phyloP scores from a whole-genome alignment of 2,888 invertebrate genomes.

The Drosophila paramelanica region DNA sequence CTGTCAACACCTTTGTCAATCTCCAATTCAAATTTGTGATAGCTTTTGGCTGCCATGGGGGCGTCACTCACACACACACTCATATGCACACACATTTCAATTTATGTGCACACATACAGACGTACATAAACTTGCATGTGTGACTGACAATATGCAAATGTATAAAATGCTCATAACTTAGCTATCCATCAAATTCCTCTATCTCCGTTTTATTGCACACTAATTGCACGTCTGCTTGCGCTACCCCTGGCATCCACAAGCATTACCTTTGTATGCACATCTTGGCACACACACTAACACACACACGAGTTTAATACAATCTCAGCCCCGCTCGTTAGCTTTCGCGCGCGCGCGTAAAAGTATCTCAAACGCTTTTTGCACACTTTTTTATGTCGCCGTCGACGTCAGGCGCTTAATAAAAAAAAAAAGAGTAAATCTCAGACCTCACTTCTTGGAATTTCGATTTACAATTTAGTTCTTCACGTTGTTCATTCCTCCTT shows the following conservation, averaged over 20 bases:
- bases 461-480: slow-evolving; percentile 79
- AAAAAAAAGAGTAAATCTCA: slow-evolving; percentile 53
- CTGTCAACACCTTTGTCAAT: slow-evolving; percentile 59
- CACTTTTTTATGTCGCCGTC: slow-evolving; percentile 51
- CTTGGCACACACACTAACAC: slow-evolving; percentile 21
- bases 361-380: slow-evolving; percentile 74
- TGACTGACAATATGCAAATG: slow-evolving; percentile 45
- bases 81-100: too few relatives aligned
- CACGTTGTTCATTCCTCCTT: slow-evolving; percentile 54
- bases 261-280: slow-evolving; percentile 49
- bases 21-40: slow-evolving; percentile 50
- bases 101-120: slow-evolving; percentile 1
- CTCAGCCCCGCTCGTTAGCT: slow-evolving; percentile 31
- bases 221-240: slow-evolving; percentile 60
- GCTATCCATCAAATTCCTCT: slow-evolving; percentile 48
- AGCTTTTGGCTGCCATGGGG: slow-evolving; percentile 23
- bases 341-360: slow-evolving; percentile 74
- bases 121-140: too few relatives aligned
- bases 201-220: slow-evolving; percentile 51
- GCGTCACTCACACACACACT: slow-evolving; percentile 7
- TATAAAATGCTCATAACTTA: slow-evolving; percentile 45
- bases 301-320: slow-evolving; percentile 1
- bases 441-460: slow-evolving; percentile 77
- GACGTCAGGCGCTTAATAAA: slow-evolving; percentile 58
- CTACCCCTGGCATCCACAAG: slow-evolving; percentile 12